phyloP scores from a whole-genome alignment of 2,888 invertebrate genomes.

The Himalopsyche tibetana region DNA sequence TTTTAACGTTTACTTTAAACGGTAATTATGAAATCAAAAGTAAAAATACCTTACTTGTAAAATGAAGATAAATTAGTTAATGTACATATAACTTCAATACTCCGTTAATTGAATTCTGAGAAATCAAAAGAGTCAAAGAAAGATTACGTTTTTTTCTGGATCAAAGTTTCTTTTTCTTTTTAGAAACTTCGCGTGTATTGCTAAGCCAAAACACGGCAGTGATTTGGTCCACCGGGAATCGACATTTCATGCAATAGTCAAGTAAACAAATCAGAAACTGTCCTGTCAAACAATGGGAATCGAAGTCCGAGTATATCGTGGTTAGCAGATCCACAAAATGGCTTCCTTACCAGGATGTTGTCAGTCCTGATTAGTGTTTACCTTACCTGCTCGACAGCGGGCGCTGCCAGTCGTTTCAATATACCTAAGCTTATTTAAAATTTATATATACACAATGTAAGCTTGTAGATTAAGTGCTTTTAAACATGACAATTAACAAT shows the following conservation, averaged over 20 bases:
- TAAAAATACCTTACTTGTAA: too few relatives aligned
- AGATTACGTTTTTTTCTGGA: not conserved
- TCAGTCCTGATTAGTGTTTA: constrained; percentile 61
- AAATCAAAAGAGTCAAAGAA: too few relatives aligned
- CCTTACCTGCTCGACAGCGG: constrained; percentile 35
- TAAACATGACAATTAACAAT: too few relatives aligned
- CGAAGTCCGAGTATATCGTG: constrained; percentile 28
- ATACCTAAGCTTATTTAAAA: too few relatives aligned
- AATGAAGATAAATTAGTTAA: too few relatives aligned
- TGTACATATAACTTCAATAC: too few relatives aligned
- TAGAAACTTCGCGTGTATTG: not conserved
- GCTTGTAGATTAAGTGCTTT: too few relatives aligned
- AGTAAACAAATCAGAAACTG: constrained; percentile 34
- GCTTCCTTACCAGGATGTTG: constrained; percentile 56
- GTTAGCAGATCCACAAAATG: constrained; percentile 46
- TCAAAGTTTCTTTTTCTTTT: not conserved
- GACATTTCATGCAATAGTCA: constrained; percentile 30
- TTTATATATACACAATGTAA: too few relatives aligned
- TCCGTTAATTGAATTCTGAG: too few relatives aligned
- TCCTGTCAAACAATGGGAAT: constrained; percentile 20
- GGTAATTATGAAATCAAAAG: too few relatives aligned
- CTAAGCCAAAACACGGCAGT: not conserved
- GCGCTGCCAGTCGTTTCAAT: not conserved
- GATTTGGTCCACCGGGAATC: not conserved
- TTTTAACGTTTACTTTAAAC: too few relatives aligned